Evolutionary conservation across 1,140 invertebrate species (phyloP), one percentile per base, ranked within the genome.

Genomic region (Diachasma alloeum): DNA sequence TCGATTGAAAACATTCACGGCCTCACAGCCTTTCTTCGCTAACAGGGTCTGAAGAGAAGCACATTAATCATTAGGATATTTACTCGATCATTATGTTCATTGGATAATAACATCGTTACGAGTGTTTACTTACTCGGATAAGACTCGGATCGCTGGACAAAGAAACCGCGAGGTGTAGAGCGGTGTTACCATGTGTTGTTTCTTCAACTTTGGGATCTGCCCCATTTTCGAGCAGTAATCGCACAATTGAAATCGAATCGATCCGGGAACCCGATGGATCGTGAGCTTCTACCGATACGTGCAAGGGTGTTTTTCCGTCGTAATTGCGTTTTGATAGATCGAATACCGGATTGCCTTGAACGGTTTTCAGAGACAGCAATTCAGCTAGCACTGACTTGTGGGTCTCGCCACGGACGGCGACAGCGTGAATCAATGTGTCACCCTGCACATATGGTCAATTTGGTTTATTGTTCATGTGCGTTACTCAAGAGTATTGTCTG

Each of bases 291-390:
- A 83, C 81, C 0, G 86, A 86, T 3, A 84, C 46, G 76, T 88
- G 86, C 66, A 88, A 80, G 39, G 86, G 81, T 6, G 85, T 87
- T 75, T 68, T 82, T 56, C 87, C 87, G n/a, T 87, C 82, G 63
- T 83, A 83, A 73, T 88, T 88, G 17, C 83, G 76, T 66, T 82
- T 82, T 0, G 82, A 84, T 2, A 87, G 37, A 72, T 87, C 83
- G 31, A 87, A 88, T 0, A 85, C 80, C 0, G 76, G 10, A 44
- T 84, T 84, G n/a, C 84, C 83, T 73, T 85, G 79, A 0, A 0
- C 6, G 4, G 82, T 87, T 36, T 68, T 87, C 4, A 87, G 74
- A 0, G 81, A 56, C 37, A 88, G 71, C 15, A 88, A 67, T 53
- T 88, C 86, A 5, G 79, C 80, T 6, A 88, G 36, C 1, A 83